Conservation (phyloP, 2,888 invertebrate species). For the Scaptomyza flava region DNA sequence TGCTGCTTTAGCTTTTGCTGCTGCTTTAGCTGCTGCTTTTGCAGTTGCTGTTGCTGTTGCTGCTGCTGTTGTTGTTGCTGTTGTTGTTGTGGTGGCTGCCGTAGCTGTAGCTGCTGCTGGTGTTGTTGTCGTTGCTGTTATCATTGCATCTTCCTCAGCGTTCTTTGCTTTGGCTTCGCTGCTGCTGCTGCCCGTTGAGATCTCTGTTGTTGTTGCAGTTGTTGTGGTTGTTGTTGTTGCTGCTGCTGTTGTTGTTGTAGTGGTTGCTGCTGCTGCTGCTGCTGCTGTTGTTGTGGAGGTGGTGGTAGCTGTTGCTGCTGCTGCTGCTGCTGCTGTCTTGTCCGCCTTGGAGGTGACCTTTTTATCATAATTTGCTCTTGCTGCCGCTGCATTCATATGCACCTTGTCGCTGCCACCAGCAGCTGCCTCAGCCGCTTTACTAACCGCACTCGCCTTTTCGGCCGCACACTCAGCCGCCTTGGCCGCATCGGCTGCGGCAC, state of each 20-base stretch:
- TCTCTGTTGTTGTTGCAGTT: conserved; percentile 61
- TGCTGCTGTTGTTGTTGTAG: conserved; percentile 15
- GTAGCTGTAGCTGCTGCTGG: conserved; percentile 7
- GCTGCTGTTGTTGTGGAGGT: too few relatives aligned
- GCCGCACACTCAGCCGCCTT: conserved; percentile 72
- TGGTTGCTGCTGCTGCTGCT: conserved; percentile 21
- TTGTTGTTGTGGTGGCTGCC: conserved; percentile 10
- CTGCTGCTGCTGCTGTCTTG: conserved; percentile 25
- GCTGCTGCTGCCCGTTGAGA: conserved; percentile 56
- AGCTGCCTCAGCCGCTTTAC: conserved; percentile 78
- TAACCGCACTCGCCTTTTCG: conserved; percentile 67
- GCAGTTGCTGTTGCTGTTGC: conserved; percentile 68
- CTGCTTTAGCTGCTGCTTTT: conserved; percentile 25
- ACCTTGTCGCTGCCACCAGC: conserved; percentile 64
- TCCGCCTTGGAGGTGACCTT: conserved; percentile 6
- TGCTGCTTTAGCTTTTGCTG: conserved; percentile 42
- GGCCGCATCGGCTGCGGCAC: conserved; percentile 75
- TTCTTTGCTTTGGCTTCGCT: conserved; percentile 50
- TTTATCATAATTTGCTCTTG: conserved; percentile 20
- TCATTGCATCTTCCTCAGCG: conserved; percentile 42
- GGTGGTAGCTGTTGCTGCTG: conserved; percentile 4
- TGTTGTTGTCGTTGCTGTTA: conserved; percentile 36
- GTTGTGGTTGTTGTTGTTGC: conserved; percentile 2
- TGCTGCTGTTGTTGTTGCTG: conserved; percentile 34
- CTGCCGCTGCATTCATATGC: conserved; percentile 66